Base-by-base conservation (phyloP, 2,888 invertebrate genomes). In the Galeruca laticollis region DNA sequence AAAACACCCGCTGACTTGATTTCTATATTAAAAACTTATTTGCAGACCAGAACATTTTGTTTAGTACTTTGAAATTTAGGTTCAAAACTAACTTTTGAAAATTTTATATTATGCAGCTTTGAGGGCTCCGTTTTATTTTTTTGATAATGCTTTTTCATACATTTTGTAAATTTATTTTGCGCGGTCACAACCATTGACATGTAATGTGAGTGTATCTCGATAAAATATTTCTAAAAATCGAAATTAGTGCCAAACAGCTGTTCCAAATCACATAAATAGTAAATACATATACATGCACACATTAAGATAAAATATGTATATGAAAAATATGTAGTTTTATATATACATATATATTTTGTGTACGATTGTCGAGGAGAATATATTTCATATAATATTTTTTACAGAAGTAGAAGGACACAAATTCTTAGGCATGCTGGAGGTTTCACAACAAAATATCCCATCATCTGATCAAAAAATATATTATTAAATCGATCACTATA, bases 351-450 rank as follows among this genome's bases (percentile, higher is more conserved):
- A 79, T 80, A 81, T 77, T 76, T 76, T 76, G 73, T 77, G 80
- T 78, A 82, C 82, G 86, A 86, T 86, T 86, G 86, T 86, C 86
- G 77, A 83, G 81, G 82, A 79, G 78, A 35, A 71, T 75, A 74
- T 77, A 72, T 63, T 71, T 74, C 73, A 72, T 81, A 80, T 77
- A 77, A 9, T 35, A 33, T 18, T 54, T 54, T 57, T 82, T 82
- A 82, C 81, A 85, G 84, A 83, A 84, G 83, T 82, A 78, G 77
- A 80, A 81, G 82, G 81, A 81, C 80, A 82, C 82, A 79, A 75
- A 80, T 74, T 74, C 71, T 74, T 74, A 78, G 76, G 75, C 78
- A 75, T 77, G 77, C 78, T 77, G 76, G 75, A 71, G 66, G 73
- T 73, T 69, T 72, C 71, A 75, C 69, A 71, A 66, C 72, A 21